These are phyloP conservation scores for Lagenorhynchus albirostris DNA, from an alignment of 2,113 vertebrate species.

Conservation along the genomic window DNA sequence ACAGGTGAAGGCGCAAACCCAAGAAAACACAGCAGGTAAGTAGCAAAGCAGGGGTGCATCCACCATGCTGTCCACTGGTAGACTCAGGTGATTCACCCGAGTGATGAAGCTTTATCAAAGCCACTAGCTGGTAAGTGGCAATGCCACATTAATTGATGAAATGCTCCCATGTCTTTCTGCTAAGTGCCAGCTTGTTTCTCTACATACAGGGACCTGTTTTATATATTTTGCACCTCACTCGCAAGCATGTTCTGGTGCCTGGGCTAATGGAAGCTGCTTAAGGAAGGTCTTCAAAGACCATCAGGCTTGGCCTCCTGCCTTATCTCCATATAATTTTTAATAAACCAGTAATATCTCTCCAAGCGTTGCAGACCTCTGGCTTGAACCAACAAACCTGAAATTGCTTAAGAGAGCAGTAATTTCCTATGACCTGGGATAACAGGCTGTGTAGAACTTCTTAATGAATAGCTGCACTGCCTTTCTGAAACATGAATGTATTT, in stretches of 20 bases:
- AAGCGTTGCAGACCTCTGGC: conserved; percentile 3
- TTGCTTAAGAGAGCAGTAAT: conserved; percentile 62
- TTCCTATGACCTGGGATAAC: conserved; percentile 56
- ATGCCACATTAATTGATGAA: rapidly evolving
- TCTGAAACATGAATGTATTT: conserved; percentile 35
- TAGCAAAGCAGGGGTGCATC: not conserved
- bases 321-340: conserved; percentile 48
- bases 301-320: conserved; percentile 51
- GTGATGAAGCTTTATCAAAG: not conserved
- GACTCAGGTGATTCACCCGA: not conserved
- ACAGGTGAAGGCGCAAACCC: not conserved
- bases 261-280: not conserved
- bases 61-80: too few relatives aligned
- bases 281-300: not conserved
- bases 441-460: conserved; percentile 52
- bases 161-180: rapidly evolving
- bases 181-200: too few relatives aligned
- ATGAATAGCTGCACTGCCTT: conserved; percentile 28
- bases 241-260: not conserved
- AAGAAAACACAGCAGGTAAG: too few relatives aligned
- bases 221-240: not conserved
- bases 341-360: conserved; percentile 53
- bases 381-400: conserved; percentile 50
- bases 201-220: rapidly evolving
- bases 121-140: not conserved